phyloP scores from a whole-genome alignment of 1,140 invertebrate genomes.

The Atta texana region DNA sequence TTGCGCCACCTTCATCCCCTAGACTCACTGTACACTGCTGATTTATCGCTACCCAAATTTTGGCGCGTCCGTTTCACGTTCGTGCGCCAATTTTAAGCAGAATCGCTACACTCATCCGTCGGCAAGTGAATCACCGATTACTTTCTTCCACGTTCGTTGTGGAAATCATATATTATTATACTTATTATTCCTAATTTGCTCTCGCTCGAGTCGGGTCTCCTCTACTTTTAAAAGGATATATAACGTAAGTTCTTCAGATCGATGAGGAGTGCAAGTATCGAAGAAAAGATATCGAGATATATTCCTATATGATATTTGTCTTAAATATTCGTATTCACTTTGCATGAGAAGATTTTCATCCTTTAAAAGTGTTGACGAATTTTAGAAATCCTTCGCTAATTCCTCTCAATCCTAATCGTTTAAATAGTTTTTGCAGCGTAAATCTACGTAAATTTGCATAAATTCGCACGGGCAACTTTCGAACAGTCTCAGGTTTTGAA shows the following conservation, averaged over 20 bases:
- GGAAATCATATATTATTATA: not conserved
- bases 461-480: not conserved
- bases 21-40: constrained; percentile 34
- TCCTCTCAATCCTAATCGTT: not conserved
- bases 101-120: not conserved
- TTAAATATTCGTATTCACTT: not conserved
- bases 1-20: constrained; percentile 31
- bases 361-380: not conserved
- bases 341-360: not conserved
- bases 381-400: not conserved
- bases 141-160: not conserved
- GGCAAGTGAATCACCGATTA: not conserved
- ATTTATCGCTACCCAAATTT: constrained; percentile 52
- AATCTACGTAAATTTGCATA: constrained; percentile 10
- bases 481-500: not conserved
- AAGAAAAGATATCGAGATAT: not conserved
- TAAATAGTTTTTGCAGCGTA: not conserved
- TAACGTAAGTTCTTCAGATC: not conserved
- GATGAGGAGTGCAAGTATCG: not conserved
- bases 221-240: not conserved
- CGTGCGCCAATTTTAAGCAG: constrained; percentile 52
- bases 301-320: not conserved
- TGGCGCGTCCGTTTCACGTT: constrained; percentile 29
- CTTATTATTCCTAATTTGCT: not conserved
- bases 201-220: not conserved